Conservation (phyloP, 2,888 invertebrate genomes). For the Gastrophysa polygoni region DNA sequence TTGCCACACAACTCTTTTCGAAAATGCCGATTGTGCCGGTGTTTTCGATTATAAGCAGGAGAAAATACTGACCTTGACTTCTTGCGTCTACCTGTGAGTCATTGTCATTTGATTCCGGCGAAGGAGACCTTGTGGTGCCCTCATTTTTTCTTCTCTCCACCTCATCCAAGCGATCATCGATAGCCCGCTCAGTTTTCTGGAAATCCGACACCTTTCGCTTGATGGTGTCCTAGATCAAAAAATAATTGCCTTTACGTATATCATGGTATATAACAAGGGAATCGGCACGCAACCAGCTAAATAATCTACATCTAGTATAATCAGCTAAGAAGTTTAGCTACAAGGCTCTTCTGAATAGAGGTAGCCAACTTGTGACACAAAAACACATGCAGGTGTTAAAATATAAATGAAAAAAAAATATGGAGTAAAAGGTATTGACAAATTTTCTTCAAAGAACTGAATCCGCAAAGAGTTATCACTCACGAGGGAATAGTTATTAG, state of each 20-base stretch:
- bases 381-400: too few species aligned
- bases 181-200: slow-evolving; percentile 76
- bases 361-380: too few species aligned
- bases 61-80: slow-evolving; percentile 52
- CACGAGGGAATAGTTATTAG: too few species aligned
- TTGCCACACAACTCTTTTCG: too few species aligned
- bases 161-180: slow-evolving; percentile 71
- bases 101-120: slow-evolving; percentile 57
- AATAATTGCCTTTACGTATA: not conserved
- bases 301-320: too few species aligned
- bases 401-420: too few species aligned
- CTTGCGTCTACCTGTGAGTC: slow-evolving; percentile 58
- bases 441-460: too few species aligned
- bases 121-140: slow-evolving; percentile 47
- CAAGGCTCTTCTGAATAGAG: too few species aligned
- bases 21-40: not conserved
- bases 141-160: slow-evolving; percentile 64
- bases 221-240: slow-evolving; percentile 48
- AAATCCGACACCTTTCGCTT: slow-evolving; percentile 74
- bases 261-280: not conserved
- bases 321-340: too few species aligned
- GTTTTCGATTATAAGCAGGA: not conserved
- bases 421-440: too few species aligned
- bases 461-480: too few species aligned
- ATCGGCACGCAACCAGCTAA: too few species aligned